Percentiles rank a stretch among this genome's conserved stretches.
Evolutionary conservation across 2,113 vertebrate species (phyloP).

Genomic region (Pitta sordida): DNA sequence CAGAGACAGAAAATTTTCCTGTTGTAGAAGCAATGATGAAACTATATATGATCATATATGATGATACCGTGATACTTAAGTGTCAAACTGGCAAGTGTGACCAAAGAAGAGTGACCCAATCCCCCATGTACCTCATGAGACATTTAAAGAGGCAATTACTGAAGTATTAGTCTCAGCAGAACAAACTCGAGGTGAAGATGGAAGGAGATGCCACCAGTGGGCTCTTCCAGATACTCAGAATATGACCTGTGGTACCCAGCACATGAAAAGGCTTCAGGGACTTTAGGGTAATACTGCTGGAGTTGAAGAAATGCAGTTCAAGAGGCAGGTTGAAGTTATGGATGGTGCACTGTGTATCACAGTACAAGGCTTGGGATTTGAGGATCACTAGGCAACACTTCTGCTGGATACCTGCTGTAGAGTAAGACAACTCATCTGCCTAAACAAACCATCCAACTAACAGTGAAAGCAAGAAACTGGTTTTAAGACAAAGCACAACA

Average conservation of each 20-base stretch:
- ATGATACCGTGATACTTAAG: neutral
- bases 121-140: neutral
- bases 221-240: no score
- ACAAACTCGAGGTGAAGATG: neutral
- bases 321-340: neutral
- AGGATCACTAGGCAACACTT: neutral
- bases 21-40: neutral
- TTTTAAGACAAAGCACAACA: neutral
- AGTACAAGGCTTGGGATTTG: neutral
- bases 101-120: neutral
- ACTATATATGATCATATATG: neutral
- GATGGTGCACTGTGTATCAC: neutral
- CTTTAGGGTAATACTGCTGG: neutral
- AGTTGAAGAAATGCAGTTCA: neutral
- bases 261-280: neutral
- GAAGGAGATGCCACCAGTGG: neutral
- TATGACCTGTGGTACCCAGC: no score
- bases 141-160: neutral
- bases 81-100: neutral
- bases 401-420: neutral
- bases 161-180: neutral
- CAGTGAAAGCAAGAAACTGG: neutral
- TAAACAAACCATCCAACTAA: neutral
- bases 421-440: neutral
- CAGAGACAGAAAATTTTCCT: neutral